These are phyloP conservation scores for Rostratula benghalensis DNA, from an alignment of 2,113 vertebrate species.

Conservation along the genomic window DNA sequence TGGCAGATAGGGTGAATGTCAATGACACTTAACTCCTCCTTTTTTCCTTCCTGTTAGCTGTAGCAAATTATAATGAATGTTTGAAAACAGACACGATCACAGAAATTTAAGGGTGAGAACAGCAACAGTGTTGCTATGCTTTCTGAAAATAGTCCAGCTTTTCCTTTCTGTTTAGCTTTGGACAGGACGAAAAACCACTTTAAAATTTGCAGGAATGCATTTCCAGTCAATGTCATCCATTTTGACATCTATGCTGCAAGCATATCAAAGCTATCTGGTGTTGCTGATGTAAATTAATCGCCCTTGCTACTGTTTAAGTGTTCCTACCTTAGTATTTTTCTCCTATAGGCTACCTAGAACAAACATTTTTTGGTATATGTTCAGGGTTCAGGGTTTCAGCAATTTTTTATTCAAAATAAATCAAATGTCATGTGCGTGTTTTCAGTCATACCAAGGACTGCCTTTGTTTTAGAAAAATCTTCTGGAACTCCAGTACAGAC, in stretches of 20 bases:
- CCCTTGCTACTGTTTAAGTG: background rate
- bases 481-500: background rate
- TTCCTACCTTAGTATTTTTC: background rate
- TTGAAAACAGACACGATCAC: background rate
- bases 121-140: background rate
- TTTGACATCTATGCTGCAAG: background rate
- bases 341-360: background rate
- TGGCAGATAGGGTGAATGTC: background rate
- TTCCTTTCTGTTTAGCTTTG: background rate
- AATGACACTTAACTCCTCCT: background rate
- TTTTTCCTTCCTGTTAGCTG: background rate
- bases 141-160: background rate
- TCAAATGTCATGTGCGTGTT: background rate
- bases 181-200: background rate
- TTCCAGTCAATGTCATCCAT: background rate
- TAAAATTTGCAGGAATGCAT: background rate
- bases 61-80: background rate
- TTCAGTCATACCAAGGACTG: background rate
- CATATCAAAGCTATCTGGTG: background rate
- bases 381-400: background rate
- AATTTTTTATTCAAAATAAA: background rate
- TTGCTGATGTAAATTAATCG: background rate
- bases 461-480: background rate
- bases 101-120: background rate
- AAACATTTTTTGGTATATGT: background rate